Base-by-base conservation (phyloP, 2,797 vertebrate genomes). In the Synanceia verrucosa region DNA sequence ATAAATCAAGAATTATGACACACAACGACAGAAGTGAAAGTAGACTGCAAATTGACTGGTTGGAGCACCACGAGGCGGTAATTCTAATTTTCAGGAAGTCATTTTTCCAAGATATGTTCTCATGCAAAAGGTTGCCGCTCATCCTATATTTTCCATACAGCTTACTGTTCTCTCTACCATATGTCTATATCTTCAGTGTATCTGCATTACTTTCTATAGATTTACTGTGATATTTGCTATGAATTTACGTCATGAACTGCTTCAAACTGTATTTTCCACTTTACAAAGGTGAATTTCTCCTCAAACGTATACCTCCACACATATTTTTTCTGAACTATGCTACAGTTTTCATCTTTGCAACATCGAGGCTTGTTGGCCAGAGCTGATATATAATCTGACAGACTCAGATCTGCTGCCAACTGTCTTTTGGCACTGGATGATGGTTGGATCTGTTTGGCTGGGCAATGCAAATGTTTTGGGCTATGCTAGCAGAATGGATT, bases 361-460 rank as follows among this genome's bases (percentile, higher is more conserved):
- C 62, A 53, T 58, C 8, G 0, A 66, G 57, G 44, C 70, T 60
- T 43, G 61, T 79, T 44, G 75, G 63, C 62, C 24, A 43, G 16
- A 70, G 61, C 8, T 0, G 9, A 24, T 52, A 33, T 66, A 23
- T 48, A 53, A 76, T 56, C 28, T 68, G 78, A 73, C 53, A 23
- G 46, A 64, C 24, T 70, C 44, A n/a, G 39, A 72, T 47, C 61
- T 68, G 51, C 67, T 84, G 78, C 82, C 78, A 80, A 80, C 65
- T 61, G 68, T 65, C 65, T 62, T 57, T 67, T 83, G 66, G 79
- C 73, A 57, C 34, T 6, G 19, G 43, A 46, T 34, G 23, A 33
- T 33, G 52, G 33, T 70, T 1, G 24, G 0, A 46, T 79, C 31
- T 34, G 28, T 72, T 64, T 23, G 23, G 44, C 48, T 31, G 31